A percentile compares a stretch with the other conserved stretches of the same genome.
phyloP scores from a whole-genome alignment of 2,113 vertebrate species.

The Ammospiza nelsoni region DNA sequence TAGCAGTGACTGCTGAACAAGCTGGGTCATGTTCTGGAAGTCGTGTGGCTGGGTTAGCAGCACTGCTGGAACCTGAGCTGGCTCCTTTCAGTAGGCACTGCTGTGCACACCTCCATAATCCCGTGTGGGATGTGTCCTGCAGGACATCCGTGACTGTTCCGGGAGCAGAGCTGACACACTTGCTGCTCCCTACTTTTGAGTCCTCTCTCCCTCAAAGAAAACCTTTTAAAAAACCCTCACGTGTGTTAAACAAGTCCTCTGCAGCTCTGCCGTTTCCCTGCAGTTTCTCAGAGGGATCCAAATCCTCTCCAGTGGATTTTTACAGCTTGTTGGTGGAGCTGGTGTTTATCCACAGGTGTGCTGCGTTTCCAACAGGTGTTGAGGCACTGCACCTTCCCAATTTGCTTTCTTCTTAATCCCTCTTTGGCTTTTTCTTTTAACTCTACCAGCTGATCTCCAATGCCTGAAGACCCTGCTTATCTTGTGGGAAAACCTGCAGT shows the following conservation, averaged over 20 bases:
- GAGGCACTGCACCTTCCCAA: accelerated
- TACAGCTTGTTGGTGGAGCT: background rate
- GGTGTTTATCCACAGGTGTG: background rate
- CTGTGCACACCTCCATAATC: background rate
- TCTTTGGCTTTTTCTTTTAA: background rate
- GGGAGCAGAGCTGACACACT: accelerated
- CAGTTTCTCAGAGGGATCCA: background rate
- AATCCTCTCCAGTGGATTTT: background rate
- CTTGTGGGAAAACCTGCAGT: background rate
- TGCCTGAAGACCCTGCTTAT: background rate
- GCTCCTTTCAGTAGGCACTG: background rate
- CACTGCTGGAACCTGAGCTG: background rate
- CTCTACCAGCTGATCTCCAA: background rate
- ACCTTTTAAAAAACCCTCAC: background rate
- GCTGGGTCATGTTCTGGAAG: conserved; percentile 49
- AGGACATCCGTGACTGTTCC: accelerated
- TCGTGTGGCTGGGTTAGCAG: background rate
- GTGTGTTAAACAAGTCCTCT: accelerated
- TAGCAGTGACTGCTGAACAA: background rate
- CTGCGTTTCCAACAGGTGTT: background rate
- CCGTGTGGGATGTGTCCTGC: background rate
- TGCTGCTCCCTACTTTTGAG: background rate
- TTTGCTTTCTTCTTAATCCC: background rate
- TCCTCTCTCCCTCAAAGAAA: background rate
- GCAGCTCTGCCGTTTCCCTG: background rate